phyloP scores from a whole-genome alignment of 1,140 invertebrate species.

The Amphibalanus amphitrite region DNA sequence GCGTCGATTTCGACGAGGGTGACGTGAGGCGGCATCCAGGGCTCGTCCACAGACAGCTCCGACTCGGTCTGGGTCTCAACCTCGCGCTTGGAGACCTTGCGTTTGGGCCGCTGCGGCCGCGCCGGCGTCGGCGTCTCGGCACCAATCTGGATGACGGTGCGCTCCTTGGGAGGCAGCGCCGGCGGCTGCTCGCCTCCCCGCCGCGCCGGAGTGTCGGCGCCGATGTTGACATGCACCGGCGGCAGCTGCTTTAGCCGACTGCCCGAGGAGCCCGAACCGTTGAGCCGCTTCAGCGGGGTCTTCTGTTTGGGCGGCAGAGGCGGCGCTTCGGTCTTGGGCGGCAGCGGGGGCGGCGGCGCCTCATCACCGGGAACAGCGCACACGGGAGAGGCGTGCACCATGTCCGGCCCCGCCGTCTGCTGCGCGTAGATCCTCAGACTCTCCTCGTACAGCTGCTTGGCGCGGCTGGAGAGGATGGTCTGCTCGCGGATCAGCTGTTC shows the following conservation, averaged over 20 bases:
- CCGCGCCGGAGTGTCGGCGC: conserved; percentile 18
- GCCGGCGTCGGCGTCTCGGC: not conserved
- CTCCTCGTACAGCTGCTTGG: conserved; percentile 28
- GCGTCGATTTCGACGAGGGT: conserved; percentile 10
- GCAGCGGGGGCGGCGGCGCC: conserved; percentile 23
- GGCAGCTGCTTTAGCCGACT: conserved; percentile 35
- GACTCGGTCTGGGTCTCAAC: not conserved
- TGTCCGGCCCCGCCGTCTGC: conserved; percentile 18
- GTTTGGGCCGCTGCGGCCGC: not conserved
- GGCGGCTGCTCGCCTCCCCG: conserved; percentile 17
- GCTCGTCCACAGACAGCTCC: not conserved
- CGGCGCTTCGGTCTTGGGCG: conserved; percentile 28
- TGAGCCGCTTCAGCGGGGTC: conserved; percentile 9
- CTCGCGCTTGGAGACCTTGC: not conserved
- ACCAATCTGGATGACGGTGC: conserved; percentile 18
- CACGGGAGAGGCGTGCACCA: conserved; percentile 23
- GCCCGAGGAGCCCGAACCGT: conserved; percentile 12
- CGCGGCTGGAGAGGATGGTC: conserved; percentile 24
- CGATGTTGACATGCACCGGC: conserved; percentile 36
- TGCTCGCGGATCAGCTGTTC: conserved; percentile 25
- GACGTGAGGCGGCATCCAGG: conserved; percentile 6
- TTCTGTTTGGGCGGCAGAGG: conserved; percentile 30
- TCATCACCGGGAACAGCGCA: conserved; percentile 18
- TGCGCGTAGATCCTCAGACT: conserved; percentile 26
- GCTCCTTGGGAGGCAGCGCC: conserved; percentile 21